These are phyloP conservation scores for Trichopoda pennipes DNA, from an alignment of 2,888 invertebrate genomes.

Conservation along the genomic window DNA sequence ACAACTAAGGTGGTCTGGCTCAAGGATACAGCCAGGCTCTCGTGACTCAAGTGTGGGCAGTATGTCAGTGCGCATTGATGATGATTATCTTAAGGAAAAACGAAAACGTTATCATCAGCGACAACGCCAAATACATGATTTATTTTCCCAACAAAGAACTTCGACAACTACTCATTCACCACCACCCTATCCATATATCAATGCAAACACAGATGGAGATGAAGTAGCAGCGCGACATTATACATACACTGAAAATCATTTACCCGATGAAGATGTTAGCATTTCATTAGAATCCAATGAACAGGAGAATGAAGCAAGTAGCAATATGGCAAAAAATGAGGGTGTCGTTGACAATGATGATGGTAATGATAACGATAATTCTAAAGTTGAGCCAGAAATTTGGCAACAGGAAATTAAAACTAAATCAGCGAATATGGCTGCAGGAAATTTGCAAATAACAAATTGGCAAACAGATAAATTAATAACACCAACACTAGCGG, in stretches of 20 bases:
- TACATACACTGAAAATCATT: conserved; percentile 71
- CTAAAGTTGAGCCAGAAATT: conserved; percentile 48
- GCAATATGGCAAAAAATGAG: conserved; percentile 47
- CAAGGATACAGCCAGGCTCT: conserved; percentile 74
- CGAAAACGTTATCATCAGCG: conserved; percentile 74
- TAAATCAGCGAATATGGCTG: conserved; percentile 68
- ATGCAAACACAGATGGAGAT: conserved; percentile 37
- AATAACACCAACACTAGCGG: conserved; percentile 51
- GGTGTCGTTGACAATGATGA: not conserved
- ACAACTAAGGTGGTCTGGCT: conserved; percentile 72
- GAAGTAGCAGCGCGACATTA: conserved; percentile 47
- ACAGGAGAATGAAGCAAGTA: conserved; percentile 47
- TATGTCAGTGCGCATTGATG: conserved; percentile 72
- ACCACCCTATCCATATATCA: conserved; percentile 55
- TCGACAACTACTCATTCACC: conserved; percentile 67
- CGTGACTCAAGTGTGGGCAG: conserved; percentile 70
- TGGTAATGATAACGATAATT: conserved; percentile 21
- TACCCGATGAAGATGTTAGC: conserved; percentile 76
- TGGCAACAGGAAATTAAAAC: conserved; percentile 74
- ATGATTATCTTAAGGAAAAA: conserved; percentile 76
- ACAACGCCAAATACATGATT: conserved; percentile 70
- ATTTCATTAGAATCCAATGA: conserved; percentile 69
- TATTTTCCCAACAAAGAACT: conserved; percentile 69
- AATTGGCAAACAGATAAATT: conserved; percentile 68
- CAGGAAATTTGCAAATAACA: conserved; percentile 69